Evolutionary conservation across 2,888 invertebrate species (phyloP).

Genomic region (Osedax fenrisi): DNA sequence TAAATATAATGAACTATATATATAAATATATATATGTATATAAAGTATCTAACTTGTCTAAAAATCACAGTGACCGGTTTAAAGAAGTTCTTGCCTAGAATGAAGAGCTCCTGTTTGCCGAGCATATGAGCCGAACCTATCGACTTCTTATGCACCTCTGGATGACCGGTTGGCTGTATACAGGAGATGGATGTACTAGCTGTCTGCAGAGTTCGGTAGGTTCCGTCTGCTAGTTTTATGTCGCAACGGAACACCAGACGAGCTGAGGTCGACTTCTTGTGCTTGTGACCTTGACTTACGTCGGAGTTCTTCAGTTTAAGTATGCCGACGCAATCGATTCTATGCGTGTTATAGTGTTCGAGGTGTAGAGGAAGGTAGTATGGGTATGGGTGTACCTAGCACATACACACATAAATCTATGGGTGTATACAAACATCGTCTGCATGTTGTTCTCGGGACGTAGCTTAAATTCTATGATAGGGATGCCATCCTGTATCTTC

Average conservation of each 20-base stretch:
- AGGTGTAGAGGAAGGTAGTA: no score
- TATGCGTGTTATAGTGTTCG: no score
- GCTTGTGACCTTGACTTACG: conserved; percentile 62
- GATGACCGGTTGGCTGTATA: conserved; percentile 52
- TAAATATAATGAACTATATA: no score
- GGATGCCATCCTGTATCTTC: conserved; percentile 81
- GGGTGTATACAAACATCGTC: not conserved
- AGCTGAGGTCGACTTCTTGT: conserved; percentile 81
- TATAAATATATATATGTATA: not conserved
- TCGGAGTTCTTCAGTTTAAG: conserved; percentile 78
- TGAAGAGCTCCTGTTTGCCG: conserved; percentile 50
- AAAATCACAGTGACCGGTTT: conserved; percentile 50
- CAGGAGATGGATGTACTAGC: conserved; percentile 50
- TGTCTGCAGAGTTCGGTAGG: conserved; percentile 60
- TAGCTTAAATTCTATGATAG: conserved; percentile 79
- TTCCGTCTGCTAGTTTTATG: conserved; percentile 66
- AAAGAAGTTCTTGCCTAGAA: conserved; percentile 52
- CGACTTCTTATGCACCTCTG: conserved; percentile 51
- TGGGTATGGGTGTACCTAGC: no score
- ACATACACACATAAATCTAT: no score
- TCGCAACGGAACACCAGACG: conserved; percentile 83
- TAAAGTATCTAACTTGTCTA: not conserved
- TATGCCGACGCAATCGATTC: conserved; percentile 91
- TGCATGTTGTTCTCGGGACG: conserved; percentile 56
- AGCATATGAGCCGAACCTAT: conserved; percentile 38